phyloP scores from a whole-genome alignment of 1,140 invertebrate species.

The Drosophila littoralis region DNA sequence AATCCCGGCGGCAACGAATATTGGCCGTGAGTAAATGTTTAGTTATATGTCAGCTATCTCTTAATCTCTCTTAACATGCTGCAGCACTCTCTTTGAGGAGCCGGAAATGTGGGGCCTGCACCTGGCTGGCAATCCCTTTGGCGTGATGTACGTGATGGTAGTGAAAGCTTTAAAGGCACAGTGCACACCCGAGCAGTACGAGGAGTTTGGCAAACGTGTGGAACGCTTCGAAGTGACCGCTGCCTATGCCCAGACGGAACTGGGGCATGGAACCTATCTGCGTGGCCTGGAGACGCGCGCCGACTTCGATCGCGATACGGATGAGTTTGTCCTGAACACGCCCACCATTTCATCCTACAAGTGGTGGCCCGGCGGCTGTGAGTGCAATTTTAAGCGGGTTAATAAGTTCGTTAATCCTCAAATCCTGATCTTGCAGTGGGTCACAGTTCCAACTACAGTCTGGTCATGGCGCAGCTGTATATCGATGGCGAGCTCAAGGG shows the following conservation, averaged over 20 bases:
- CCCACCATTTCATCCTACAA: constrained; percentile 95
- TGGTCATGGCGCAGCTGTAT: constrained; percentile 95
- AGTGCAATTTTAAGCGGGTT: no score
- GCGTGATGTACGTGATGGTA: constrained; percentile 96
- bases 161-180: constrained; percentile 94
- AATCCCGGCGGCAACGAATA: constrained; percentile 88
- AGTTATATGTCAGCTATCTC: not conserved
- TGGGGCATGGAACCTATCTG: constrained; percentile 97
- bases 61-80: not conserved
- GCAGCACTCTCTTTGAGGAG: constrained; percentile 46
- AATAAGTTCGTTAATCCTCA: no score
- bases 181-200: constrained; percentile 93
- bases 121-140: constrained; percentile 92
- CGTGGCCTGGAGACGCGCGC: constrained; percentile 96
- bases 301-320: constrained; percentile 92
- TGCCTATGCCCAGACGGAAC: constrained; percentile 97
- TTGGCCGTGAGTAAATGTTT: constrained; percentile 85
- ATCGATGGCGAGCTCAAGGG: constrained; percentile 93
- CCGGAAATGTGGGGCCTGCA: constrained; percentile 79
- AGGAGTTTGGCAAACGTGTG: constrained; percentile 90
- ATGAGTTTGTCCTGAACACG: constrained; percentile 95
- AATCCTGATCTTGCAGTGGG: constrained; percentile 88
- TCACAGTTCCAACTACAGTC: constrained; percentile 94
- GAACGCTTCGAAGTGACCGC: constrained; percentile 93
- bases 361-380: constrained; percentile 97